These are phyloP conservation scores for Exocentrus adspersus DNA, from an alignment of 2,888 invertebrate species.

Conservation along the genomic window DNA sequence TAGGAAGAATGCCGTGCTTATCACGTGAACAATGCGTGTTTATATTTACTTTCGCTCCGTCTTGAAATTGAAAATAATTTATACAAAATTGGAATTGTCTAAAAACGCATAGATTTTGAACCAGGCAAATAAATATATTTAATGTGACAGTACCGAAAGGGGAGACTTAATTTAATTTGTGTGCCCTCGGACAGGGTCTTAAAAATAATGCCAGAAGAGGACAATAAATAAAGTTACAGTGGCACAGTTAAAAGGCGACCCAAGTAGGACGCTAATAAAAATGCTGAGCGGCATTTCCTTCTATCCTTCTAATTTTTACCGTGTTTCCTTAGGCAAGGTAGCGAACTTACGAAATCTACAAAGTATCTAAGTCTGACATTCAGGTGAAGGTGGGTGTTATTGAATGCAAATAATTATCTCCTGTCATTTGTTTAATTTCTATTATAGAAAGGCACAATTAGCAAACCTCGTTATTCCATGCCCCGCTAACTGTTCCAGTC, in stretches of 20 bases:
- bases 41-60: too few species aligned
- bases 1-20: too few species aligned
- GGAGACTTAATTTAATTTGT: not conserved
- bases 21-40: too few species aligned
- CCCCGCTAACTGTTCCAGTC: slow-evolving; percentile 4
- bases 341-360: slow-evolving; percentile 1
- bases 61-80: too few species aligned
- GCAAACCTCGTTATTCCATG: slow-evolving; percentile 5
- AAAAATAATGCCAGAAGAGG: not conserved
- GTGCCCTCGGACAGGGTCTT: not conserved
- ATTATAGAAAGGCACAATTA: not conserved
- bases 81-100: too few species aligned
- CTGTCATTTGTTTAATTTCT: not conserved
- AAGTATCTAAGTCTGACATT: not conserved
- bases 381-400: slow-evolving; percentile 4
- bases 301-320: not conserved
- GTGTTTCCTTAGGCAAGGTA: not conserved
- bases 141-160: not conserved
- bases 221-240: not conserved
- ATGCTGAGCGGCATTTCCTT: not conserved
- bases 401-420: slow-evolving; percentile 3
- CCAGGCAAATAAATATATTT: not conserved
- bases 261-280: not conserved
- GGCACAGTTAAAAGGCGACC: not conserved
- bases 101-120: too few species aligned